Conservation (phyloP, 53 echinoderm and acorn worm species). For the Crossaster papposus region DNA sequence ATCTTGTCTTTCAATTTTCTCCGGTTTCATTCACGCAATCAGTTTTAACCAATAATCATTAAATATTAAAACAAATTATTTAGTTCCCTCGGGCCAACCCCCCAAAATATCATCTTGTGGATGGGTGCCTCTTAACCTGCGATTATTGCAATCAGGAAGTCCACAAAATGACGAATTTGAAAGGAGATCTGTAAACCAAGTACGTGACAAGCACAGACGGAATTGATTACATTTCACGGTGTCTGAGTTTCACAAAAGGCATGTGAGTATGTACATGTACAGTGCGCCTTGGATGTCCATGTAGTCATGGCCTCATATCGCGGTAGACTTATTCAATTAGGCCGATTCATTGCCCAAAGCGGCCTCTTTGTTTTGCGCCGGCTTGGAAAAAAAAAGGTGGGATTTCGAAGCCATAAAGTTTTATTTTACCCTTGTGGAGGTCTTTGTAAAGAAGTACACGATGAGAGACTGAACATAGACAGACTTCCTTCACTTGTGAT, state of each 20-base stretch:
- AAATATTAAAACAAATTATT: too few species aligned
- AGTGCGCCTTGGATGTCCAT: not conserved
- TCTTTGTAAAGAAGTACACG: slow-evolving; percentile 17
- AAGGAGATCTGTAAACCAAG: not conserved
- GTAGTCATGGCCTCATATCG: not conserved
- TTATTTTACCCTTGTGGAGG: slow-evolving; percentile 13
- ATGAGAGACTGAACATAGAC: slow-evolving; percentile 30
- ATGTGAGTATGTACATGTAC: not conserved
- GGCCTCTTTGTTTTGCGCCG: slow-evolving; percentile 30
- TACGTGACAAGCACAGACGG: not conserved
- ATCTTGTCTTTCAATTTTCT: too few species aligned
- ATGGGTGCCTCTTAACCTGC: not conserved
- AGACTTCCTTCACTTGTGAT: not conserved
- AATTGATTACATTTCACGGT: not conserved
- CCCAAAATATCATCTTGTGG: not conserved
- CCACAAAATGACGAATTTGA: not conserved
- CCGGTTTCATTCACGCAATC: too few species aligned
- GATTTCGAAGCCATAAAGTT: slow-evolving; percentile 46
- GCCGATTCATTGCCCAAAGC: slow-evolving; percentile 2
- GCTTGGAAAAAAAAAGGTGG: not conserved
- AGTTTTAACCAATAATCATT: too few species aligned
- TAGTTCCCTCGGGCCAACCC: not conserved
- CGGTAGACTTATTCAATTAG: not conserved
- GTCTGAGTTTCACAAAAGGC: not conserved
- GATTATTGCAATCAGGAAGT: not conserved